Conservation (phyloP, 1,140 invertebrate genomes). For the Microplitis demolitor region DNA sequence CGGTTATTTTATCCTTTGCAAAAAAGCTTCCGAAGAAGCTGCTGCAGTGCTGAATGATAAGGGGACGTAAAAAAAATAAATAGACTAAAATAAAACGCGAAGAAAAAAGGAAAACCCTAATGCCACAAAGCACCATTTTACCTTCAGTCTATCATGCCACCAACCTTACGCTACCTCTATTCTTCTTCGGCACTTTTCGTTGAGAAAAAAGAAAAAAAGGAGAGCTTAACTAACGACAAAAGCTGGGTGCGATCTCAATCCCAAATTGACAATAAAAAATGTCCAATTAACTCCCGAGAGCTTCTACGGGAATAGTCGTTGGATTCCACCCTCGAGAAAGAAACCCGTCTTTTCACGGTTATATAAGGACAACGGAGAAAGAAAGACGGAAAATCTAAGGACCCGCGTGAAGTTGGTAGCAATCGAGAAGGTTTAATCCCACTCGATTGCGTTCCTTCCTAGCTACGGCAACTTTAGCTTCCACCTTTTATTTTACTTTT, state of each 20-base stretch:
- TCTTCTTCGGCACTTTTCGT: not conserved
- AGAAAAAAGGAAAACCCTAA: constrained; percentile 49
- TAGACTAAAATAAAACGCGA: constrained; percentile 39
- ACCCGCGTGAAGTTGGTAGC: constrained; percentile 57
- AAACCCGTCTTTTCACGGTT: constrained; percentile 48
- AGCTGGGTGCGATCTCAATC: constrained; percentile 53
- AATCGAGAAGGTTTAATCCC: constrained; percentile 60
- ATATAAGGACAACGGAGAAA: constrained; percentile 10
- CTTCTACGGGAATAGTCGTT: constrained; percentile 34
- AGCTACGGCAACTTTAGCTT: constrained; percentile 41
- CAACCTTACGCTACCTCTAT: constrained; percentile 1
- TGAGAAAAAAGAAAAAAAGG: not conserved
- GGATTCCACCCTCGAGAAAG: constrained; percentile 23
- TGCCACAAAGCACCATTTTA: constrained; percentile 19
- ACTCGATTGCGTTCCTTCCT: constrained; percentile 55
- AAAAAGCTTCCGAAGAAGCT: no score
- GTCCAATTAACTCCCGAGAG: constrained; percentile 55
- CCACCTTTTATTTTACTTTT: constrained; percentile 13
- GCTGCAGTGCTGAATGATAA: not conserved
- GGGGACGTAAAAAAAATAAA: not conserved
- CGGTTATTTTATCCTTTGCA: no score
- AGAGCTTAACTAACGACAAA: constrained; percentile 43
- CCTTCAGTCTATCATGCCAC: constrained; percentile 1
- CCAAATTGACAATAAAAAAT: constrained; percentile 62
- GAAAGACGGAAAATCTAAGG: constrained; percentile 28